Base-by-base conservation (phyloP, 1,140 invertebrate genomes). In the Doryteuthis pealeii region DNA sequence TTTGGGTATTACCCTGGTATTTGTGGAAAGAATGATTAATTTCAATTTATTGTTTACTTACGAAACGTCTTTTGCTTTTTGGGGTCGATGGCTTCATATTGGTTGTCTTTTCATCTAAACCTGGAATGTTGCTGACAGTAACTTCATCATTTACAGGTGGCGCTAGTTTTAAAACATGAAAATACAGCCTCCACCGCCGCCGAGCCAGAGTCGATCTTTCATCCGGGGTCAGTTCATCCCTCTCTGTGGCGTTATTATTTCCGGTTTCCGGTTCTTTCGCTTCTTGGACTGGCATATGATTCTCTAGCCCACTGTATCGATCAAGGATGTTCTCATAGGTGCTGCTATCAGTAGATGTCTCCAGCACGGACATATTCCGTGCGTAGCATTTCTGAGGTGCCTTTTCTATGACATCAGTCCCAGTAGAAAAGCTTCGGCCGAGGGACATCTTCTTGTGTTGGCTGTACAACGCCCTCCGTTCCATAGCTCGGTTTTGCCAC, bases 131-230 rank as follows among this genome's bases (percentile, higher is more conserved):
- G 8, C 33, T 31, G 70, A 75, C 14, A 77, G 80, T 5, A 79
- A 77, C 26, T 77, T 78, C n/a, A 79, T 79, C 68, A 84, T 45
- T 35, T n/a, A n/a, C 26, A 22, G 15, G 32, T 45, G 45, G 14
- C 14, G 30, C 80, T 74, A 84, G 81, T 74, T 83, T 86, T 72
- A 81, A 74, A 1, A 84, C 81, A 74, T 84, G 82, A 14, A 84
- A 76, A 68, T 84, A 79, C 79, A 84, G 76, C 65, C 76, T 81
- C 84, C 84, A 85, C 30, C 81, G 77, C 35, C 77, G 76, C 58
- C 79, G 67, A 15, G 78, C 78, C 28, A 66, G 35, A 43, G 45
- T 18, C 3, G 58, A 62, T 30, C 15, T 62, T 62, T 62, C 58
- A 6, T 62, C 22, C 3, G 58, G 4, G 15, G 58, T 26, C 58